Evolutionary conservation across 2,888 invertebrate genomes (phyloP).

Genomic region (Prenolepis imparis): DNA sequence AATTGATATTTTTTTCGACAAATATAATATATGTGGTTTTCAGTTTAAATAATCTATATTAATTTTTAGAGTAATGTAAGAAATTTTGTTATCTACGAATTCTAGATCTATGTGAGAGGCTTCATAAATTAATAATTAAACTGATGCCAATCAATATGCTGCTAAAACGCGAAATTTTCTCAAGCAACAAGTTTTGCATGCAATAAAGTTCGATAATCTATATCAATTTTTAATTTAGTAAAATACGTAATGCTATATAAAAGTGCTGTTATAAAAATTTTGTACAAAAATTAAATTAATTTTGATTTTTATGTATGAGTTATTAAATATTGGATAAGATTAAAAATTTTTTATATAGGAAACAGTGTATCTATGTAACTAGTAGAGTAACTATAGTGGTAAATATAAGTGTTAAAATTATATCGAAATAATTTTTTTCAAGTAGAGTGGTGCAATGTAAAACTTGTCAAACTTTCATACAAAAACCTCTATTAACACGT

Average conservation of each 20-base stretch:
- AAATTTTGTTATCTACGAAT: neutral
- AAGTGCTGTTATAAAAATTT: neutral
- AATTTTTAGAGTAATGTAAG: neutral
- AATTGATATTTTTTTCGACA: neutral
- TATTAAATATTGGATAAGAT: constrained; percentile 2
- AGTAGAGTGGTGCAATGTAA: neutral
- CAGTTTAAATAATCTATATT: neutral
- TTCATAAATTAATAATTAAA: neutral
- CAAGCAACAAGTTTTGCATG: neutral
- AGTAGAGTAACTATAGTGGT: neutral
- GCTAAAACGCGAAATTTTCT: neutral
- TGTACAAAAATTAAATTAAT: neutral
- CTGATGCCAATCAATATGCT: neutral
- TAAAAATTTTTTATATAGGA: neutral
- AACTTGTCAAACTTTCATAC: neutral
- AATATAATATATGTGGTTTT: neutral
- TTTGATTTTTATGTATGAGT: neutral
- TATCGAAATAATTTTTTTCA: neutral
- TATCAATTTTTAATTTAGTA: neutral
- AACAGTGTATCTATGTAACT: neutral
- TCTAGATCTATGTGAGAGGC: neutral
- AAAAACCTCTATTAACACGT: no score
- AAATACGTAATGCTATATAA: neutral
- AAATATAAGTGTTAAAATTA: neutral
- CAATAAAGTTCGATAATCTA: neutral